A percentile compares a stretch with the other conserved stretches of the same genome.
Evolutionary conservation across 2,888 invertebrate genomes (phyloP).

Genomic region (Arge pagana): DNA sequence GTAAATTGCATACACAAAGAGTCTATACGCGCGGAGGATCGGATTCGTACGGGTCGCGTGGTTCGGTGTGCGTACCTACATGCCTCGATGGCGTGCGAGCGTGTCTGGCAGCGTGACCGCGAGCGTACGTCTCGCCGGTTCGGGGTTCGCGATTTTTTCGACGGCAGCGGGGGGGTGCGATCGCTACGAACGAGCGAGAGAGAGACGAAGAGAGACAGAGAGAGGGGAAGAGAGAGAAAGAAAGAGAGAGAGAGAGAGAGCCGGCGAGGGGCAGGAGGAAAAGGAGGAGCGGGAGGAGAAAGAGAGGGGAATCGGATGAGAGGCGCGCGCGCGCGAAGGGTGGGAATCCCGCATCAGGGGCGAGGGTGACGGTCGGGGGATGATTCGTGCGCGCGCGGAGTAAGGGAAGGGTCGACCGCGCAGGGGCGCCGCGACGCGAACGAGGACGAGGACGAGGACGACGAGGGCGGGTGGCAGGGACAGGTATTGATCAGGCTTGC

Average conservation of each 20-base stretch:
- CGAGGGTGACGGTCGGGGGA: background rate
- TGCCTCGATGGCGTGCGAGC: too few species aligned
- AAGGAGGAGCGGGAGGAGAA: slow-evolving; percentile 8
- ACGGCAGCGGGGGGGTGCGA: slow-evolving; percentile 16
- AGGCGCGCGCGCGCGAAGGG: background rate
- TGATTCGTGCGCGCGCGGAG: too few species aligned
- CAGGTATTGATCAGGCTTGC: slow-evolving; percentile 49
- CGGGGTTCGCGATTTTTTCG: too few species aligned
- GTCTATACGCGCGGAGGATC: slow-evolving; percentile 39
- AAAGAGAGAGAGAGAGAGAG: slow-evolving; percentile 11
- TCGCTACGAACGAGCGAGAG: slow-evolving; percentile 24
- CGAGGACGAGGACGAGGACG: background rate
- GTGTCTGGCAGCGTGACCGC: too few species aligned
- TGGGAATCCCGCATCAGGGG: background rate
- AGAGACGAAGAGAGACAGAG: slow-evolving; percentile 16
- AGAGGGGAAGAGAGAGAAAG: slow-evolving; percentile 21
- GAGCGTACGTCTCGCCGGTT: too few species aligned
- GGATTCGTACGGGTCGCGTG: too few species aligned
- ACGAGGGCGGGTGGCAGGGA: background rate
- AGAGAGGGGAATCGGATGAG: background rate
- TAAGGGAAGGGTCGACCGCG: slow-evolving; percentile 11
- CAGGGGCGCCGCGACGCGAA: too few species aligned
- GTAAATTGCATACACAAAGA: slow-evolving; percentile 48
- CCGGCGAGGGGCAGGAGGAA: slow-evolving; percentile 10
- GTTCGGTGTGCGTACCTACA: too few species aligned